Evolutionary conservation across 2,888 invertebrate species (phyloP).

Genomic region (Pyrrhia umbra): DNA sequence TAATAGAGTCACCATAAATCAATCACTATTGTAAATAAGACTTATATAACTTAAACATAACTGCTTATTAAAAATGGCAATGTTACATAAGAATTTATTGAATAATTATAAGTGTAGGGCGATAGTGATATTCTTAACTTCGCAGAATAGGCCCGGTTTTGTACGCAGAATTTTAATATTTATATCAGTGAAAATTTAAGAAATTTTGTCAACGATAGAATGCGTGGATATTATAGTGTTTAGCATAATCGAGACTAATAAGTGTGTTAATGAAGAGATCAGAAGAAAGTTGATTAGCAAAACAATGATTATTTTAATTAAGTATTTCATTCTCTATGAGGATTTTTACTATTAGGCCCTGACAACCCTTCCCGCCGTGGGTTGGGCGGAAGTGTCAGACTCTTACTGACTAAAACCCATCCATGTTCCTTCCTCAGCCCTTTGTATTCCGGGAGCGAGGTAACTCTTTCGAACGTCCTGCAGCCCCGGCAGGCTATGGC

Average conservation of each 20-base stretch:
- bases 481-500: no score
- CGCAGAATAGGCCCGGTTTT: slow-evolving; percentile 30
- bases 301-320: no score
- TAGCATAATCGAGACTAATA: background rate
- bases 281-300: no score
- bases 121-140: slow-evolving; percentile 50
- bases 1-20: slow-evolving; percentile 34
- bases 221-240: background rate
- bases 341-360: no score
- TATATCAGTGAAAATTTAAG: slow-evolving; percentile 4
- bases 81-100: slow-evolving; percentile 64
- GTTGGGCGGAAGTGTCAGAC: no score
- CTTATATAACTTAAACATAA: slow-evolving; percentile 50
- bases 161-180: slow-evolving; percentile 52
- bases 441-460: no score
- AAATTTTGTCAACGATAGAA: background rate
- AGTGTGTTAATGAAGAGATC: no score
- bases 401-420: no score
- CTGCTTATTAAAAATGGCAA: slow-evolving; percentile 46
- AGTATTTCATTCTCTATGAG: no score
- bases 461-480: no score
- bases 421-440: no score
- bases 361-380: no score
- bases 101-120: slow-evolving; percentile 64
- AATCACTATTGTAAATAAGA: slow-evolving; percentile 40